Percentiles rank a stretch among this genome's conserved stretches.
Evolutionary conservation across 2,888 invertebrate species (phyloP).

Genomic region (Aplocera efformata): DNA sequence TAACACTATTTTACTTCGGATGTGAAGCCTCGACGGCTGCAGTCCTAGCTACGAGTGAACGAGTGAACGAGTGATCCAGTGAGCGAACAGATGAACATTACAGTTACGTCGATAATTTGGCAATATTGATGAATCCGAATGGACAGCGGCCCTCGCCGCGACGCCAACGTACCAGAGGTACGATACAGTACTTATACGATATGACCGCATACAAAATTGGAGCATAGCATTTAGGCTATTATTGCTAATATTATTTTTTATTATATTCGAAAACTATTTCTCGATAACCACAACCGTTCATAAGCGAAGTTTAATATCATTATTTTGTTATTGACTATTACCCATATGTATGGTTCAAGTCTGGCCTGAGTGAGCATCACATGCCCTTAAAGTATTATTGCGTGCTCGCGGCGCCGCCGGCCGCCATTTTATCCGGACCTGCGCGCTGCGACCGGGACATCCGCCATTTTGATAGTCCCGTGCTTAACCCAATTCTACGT

Average conservation of each 20-base stretch:
- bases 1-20: conserved; percentile 76
- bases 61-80: conserved; percentile 37
- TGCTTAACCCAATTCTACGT: conserved; percentile 69
- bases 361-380: conserved; percentile 56
- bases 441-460: conserved; percentile 45
- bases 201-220: conserved; percentile 72
- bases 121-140: conserved; percentile 37
- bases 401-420: conserved; percentile 42
- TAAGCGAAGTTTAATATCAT: conserved; percentile 79
- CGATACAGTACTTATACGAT: conserved; percentile 58
- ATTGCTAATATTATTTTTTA: conserved; percentile 76
- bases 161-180: conserved; percentile 38
- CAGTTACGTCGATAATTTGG: conserved; percentile 44
- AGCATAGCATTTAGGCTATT: conserved; percentile 76
- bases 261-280: conserved; percentile 76
- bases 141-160: conserved; percentile 36
- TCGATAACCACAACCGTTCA: conserved; percentile 80
- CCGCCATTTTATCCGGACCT: conserved; percentile 62
- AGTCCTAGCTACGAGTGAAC: conserved; percentile 27
- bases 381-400: conserved; percentile 69
- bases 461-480: conserved; percentile 71
- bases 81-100: conserved; percentile 26
- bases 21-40: conserved; percentile 46
- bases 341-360: conserved; percentile 66
- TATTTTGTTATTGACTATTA: conserved; percentile 75